These are phyloP conservation scores for Crotalus viridis DNA, from an alignment of 2,113 vertebrate species.

Conservation along the genomic window DNA sequence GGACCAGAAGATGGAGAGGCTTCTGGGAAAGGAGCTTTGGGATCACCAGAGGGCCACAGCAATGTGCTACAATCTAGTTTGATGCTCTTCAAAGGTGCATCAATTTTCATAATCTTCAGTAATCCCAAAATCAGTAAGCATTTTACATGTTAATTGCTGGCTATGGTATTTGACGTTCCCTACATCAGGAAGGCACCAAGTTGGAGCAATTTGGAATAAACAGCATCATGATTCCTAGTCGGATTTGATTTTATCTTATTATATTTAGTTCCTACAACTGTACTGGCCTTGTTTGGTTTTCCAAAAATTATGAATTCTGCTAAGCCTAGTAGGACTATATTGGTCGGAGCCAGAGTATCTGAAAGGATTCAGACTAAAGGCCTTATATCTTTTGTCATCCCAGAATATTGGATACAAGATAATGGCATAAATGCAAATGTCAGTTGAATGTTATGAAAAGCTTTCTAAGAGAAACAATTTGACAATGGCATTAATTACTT, in stretches of 20 bases:
- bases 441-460: background rate
- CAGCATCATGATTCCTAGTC: background rate
- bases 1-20: background rate
- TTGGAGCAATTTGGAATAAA: background rate
- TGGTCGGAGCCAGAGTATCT: background rate
- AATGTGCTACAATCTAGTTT: background rate
- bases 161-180: background rate
- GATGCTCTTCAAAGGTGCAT: background rate
- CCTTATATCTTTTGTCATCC: background rate
- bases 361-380: background rate
- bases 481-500: background rate
- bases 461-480: background rate
- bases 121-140: background rate
- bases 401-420: background rate
- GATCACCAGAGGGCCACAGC: background rate
- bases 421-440: background rate
- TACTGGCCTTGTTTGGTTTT: background rate
- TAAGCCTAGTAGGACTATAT: background rate
- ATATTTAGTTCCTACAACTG: background rate
- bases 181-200: background rate
- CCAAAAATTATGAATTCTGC: background rate
- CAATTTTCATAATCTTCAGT: background rate
- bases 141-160: background rate
- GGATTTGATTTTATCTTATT: background rate
- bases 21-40: background rate